Percentiles rank a stretch among this genome's conserved stretches.
Conservation (phyloP, 2,797 vertebrate genomes). For the Ceryle rudis region DNA sequence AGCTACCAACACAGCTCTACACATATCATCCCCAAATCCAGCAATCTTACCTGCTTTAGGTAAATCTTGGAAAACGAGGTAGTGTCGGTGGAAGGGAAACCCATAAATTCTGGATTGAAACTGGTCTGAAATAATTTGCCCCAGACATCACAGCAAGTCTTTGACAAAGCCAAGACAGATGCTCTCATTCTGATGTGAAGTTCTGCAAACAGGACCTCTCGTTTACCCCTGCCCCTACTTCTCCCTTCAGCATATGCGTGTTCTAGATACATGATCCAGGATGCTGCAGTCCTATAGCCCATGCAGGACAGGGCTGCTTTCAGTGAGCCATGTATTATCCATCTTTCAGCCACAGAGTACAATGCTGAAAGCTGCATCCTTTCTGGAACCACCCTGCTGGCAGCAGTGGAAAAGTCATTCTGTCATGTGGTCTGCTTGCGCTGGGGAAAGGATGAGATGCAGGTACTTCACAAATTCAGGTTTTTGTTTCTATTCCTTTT, state of each 20-base stretch:
- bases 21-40: neutral
- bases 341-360: neutral
- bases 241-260: neutral
- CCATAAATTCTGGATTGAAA: neutral
- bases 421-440: neutral
- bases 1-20: neutral
- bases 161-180: neutral
- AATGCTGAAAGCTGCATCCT: neutral
- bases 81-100: neutral
- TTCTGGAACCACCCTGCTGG: neutral
- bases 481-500: neutral
- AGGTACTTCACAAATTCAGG: neutral
- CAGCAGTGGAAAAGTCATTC: neutral
- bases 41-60: neutral
- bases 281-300: neutral
- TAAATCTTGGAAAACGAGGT: neutral
- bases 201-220: neutral
- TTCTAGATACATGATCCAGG: neutral
- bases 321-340: neutral
- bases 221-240: neutral
- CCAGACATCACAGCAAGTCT: neutral
- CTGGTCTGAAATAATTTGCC: neutral
- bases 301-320: neutral
- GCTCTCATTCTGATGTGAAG: neutral
- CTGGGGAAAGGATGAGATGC: neutral